Base-by-base conservation (phyloP, 2,888 invertebrate species). In the Plagodis dolabraria region DNA sequence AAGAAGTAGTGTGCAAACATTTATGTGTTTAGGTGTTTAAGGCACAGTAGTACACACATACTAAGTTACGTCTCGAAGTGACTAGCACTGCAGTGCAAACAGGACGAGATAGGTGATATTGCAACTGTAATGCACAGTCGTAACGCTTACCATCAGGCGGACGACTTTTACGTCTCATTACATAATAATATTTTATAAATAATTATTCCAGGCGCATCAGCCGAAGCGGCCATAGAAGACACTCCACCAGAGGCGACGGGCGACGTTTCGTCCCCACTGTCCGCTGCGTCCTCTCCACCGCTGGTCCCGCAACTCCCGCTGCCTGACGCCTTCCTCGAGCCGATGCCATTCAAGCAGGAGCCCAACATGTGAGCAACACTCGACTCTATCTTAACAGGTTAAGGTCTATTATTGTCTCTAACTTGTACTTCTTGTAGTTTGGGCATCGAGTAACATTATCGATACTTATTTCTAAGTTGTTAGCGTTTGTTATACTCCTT, bases 301-400 rank as follows among this genome's bases (percentile, higher is more conserved):
- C 83, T 85, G 9, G 86, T 82, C 56, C 76, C 76, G 44, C 76
- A 72, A 62, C 77, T 83, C 40, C 75, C 83, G 0, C 62, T 79
- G 48, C 69, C 79, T 33, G 83, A 76, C 59, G 59, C 71, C 57
- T 76, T 80, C 71, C 73, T 87, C 58, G 84, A 86, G 47, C 77
- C 85, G 35, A 68, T 74, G 69, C 86, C 88, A 52, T 92, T 92
- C 84, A 92, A 92, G 65, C 89, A 91, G 79, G 92, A 92, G 70
- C 92, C 92, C 58, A 83, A 85, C 77, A 84, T 87, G 85, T 89
- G 75, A 88, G 84, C 62, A 36, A 47, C 43, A 62, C 57, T 34
- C 33, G 55, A 46, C 38, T 48, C 33, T 46, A 49, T 9, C 33
- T n/a, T 47, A 38, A 35, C 36, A 7, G 50, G 11, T 43, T 53